phyloP scores from a whole-genome alignment of 2,888 invertebrate species.

The Diachrysia chrysitis region DNA sequence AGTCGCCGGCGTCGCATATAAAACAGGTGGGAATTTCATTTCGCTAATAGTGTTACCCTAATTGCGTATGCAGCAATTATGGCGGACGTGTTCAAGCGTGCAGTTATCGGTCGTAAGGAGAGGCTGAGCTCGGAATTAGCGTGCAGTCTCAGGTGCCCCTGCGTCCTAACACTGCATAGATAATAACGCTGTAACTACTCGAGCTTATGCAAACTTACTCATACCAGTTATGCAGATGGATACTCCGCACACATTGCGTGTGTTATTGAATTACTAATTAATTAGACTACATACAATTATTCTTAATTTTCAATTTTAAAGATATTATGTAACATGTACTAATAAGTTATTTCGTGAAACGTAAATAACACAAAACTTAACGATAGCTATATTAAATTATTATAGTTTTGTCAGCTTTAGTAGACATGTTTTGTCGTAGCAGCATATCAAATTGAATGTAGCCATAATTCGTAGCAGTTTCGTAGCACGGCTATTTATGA shows the following conservation, averaged over 20 bases:
- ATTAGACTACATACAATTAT: neutral
- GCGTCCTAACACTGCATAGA: constrained; percentile 56
- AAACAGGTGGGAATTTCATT: constrained; percentile 60
- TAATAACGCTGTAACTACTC: constrained; percentile 46
- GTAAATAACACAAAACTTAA: too few species aligned
- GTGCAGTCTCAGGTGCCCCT: constrained; percentile 71
- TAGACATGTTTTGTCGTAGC: neutral
- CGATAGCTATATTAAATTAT: neutral
- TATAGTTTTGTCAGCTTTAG: neutral
- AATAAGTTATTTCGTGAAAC: too few species aligned
- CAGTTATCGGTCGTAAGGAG: constrained; percentile 73
- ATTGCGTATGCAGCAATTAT: constrained; percentile 80
- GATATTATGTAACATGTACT: too few species aligned
- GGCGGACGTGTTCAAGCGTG: constrained; percentile 72
- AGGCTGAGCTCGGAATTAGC: constrained; percentile 68
- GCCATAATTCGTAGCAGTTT: constrained; percentile 62
- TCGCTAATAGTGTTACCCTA: constrained; percentile 75
- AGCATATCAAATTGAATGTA: constrained; percentile 56
- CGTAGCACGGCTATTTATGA: constrained; percentile 54
- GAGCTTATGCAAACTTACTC: constrained; percentile 48
- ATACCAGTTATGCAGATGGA: constrained; percentile 24
- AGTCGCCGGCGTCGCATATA: constrained; percentile 53
- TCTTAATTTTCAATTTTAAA: too few species aligned
- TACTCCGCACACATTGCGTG: constrained; percentile 24
- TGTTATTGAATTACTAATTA: constrained; percentile 42